Base-by-base conservation (phyloP, 2,797 vertebrate genomes). In the Microctenopoma steveboyesi region DNA sequence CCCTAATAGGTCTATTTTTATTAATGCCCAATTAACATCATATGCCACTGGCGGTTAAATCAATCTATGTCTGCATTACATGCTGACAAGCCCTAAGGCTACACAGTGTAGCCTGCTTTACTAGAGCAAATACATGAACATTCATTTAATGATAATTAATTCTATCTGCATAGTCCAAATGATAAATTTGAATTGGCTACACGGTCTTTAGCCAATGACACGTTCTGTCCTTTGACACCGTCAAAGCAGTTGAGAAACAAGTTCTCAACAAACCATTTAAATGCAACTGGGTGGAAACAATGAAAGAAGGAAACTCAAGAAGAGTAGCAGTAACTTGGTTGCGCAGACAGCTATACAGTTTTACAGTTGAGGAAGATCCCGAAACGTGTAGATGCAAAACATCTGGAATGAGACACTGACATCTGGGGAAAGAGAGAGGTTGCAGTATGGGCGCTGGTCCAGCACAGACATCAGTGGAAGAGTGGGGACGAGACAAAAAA, bases 21-120 rank as follows among this genome's bases (percentile, higher is more conserved):
- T 60, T 70, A 58, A 56, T 45, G 37, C 10, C 9, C 8, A 58
- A 39, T 69, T 70, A 73, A 57, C 30, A 55, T 72, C 18, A 28
- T 50, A 28, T 4, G 62, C 60, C 46, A 65, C 55, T 45, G 51
- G 69, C 13, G 2, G 18, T 50, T 49, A 22, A 2, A 18, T 71
- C 11, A 33, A 70, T 71, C 10, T 46, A 16, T 25, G 57, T 43
- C 45, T 12, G 22, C 37, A 39, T 8, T 39, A 39, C 52, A 55
- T 5, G 18, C 37, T 59, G 66, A 56, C 2, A 10, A 40, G 43
- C 33, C 42, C 42, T 56, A 35, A n/a, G 37, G 59, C 55, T 42
- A 48, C 18, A 43, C 46, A n/a, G 12, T 0, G 0, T 22, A 35
- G 28, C 43, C 59, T 30, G 16, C 11, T 45, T 57, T 10, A 39